Conservation (phyloP, 1,140 invertebrate species). For the Drosophila rhopaloa region DNA sequence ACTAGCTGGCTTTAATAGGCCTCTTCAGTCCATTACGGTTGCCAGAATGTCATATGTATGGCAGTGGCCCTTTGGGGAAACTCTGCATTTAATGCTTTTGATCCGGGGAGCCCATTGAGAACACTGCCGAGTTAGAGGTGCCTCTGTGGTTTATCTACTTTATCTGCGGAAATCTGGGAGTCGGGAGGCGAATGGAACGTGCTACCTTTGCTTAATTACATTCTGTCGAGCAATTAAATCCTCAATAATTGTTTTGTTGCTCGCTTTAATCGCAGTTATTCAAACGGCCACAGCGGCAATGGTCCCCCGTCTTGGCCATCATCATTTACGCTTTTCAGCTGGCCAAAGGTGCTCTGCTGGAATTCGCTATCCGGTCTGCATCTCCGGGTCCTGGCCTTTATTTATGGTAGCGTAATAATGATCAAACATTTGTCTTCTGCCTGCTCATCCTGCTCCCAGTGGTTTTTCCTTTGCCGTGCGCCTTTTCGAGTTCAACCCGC, state of each 20-base stretch:
- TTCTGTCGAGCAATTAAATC: constrained; percentile 81
- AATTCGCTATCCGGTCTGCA: constrained; percentile 29
- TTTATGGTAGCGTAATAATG: constrained; percentile 80
- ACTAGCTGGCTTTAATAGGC: constrained; percentile 52
- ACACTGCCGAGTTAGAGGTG: constrained; percentile 3
- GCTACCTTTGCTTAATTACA: constrained; percentile 81
- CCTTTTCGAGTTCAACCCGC: constrained; percentile 47
- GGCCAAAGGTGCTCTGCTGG: constrained; percentile 56
- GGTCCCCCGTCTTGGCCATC: constrained; percentile 10
- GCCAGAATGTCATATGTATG: constrained; percentile 15
- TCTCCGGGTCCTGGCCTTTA: constrained; percentile 62
- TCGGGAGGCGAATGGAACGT: constrained; percentile 38
- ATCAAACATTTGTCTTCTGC: constrained; percentile 77
- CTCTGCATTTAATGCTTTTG: constrained; percentile 51
- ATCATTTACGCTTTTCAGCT: constrained; percentile 37
- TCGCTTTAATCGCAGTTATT: constrained; percentile 79
- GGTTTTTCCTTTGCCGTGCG: constrained; percentile 27
- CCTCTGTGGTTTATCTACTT: constrained; percentile 69
- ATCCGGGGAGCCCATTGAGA: constrained; percentile 34
- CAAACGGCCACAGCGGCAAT: background rate
- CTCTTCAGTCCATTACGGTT: constrained; percentile 35
- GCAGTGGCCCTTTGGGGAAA: constrained; percentile 18
- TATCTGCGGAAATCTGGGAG: constrained; percentile 41
- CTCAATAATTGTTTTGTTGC: constrained; percentile 82
- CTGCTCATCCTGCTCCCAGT: constrained; percentile 14